These are phyloP conservation scores for Esperia sulphurella DNA, from an alignment of 2,888 invertebrate genomes.

Conservation along the genomic window DNA sequence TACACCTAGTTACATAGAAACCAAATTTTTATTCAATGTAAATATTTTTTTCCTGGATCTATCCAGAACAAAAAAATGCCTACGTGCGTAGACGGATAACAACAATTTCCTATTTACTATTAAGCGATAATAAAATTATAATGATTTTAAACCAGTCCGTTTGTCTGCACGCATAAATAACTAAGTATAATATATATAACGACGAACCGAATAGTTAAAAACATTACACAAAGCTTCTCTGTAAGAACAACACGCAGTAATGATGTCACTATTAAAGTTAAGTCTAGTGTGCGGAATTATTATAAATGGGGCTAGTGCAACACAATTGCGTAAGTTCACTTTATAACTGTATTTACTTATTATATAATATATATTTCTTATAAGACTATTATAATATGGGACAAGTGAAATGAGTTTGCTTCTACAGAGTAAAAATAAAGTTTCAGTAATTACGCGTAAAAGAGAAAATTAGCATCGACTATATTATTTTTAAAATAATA, in stretches of 20 bases:
- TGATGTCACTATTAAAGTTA: background rate
- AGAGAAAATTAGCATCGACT: too few species aligned
- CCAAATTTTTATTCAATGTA: too few species aligned
- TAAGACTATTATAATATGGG: too few species aligned
- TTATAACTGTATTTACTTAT: background rate
- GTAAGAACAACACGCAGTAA: constrained; percentile 1
- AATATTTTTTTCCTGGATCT: too few species aligned
- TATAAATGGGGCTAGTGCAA: background rate
- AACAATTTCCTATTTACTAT: background rate
- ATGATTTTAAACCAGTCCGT: constrained; percentile 2
- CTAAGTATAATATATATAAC: constrained; percentile 1
- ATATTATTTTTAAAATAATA: too few species aligned
- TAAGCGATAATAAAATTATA: background rate
- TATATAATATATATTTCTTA: background rate
- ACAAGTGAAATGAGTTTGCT: too few species aligned
- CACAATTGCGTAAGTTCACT: background rate
- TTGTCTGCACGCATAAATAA: background rate
- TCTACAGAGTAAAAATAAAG: too few species aligned
- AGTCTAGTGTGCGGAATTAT: background rate
- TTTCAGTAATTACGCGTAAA: too few species aligned
- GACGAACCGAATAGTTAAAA: background rate
- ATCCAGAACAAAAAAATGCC: too few species aligned
- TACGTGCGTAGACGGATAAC: too few species aligned
- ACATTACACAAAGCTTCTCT: constrained; percentile 4
- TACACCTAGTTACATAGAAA: too few species aligned